Percentiles rank a stretch among this genome's conserved stretches.
These are phyloP conservation scores for Chironomus striatipennis DNA, from an alignment of 1,140 invertebrate species.

Conservation along the genomic window DNA sequence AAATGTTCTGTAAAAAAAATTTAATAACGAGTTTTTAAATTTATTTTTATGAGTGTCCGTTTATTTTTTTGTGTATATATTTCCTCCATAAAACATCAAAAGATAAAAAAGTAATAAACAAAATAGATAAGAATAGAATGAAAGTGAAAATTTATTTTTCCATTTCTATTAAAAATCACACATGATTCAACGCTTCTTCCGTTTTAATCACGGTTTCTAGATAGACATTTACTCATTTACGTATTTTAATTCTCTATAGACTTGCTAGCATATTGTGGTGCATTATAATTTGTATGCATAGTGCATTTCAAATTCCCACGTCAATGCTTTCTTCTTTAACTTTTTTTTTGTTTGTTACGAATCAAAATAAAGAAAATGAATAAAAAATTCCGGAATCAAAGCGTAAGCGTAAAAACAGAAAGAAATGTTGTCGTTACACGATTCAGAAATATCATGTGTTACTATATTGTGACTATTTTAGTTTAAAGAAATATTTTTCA, in stretches of 20 bases:
- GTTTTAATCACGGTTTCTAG: not conserved
- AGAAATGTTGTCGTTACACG: not conserved
- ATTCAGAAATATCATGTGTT: not conserved
- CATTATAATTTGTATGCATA: not conserved
- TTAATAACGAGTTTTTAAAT: no score
- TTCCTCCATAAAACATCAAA: no score
- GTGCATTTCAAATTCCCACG: conserved; percentile 6
- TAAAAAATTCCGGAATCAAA: not conserved
- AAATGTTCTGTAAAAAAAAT: no score
- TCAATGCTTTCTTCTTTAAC: conserved; percentile 1
- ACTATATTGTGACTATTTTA: no score
- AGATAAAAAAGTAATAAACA: no score
- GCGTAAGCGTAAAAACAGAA: not conserved
- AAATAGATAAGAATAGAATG: not conserved
- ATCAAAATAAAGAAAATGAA: no score
- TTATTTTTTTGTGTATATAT: no score
- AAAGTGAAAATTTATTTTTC: not conserved
- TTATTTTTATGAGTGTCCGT: no score
- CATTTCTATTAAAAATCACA: not conserved
- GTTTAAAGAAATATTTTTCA: no score
- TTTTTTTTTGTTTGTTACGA: not conserved
- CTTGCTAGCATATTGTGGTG: not conserved
- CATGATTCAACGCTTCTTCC: not conserved
- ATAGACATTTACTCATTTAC: not conserved
- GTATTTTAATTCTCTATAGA: not conserved